Evolutionary conservation across 2,888 invertebrate species (phyloP).

Genomic region (Tipula vernalis): DNA sequence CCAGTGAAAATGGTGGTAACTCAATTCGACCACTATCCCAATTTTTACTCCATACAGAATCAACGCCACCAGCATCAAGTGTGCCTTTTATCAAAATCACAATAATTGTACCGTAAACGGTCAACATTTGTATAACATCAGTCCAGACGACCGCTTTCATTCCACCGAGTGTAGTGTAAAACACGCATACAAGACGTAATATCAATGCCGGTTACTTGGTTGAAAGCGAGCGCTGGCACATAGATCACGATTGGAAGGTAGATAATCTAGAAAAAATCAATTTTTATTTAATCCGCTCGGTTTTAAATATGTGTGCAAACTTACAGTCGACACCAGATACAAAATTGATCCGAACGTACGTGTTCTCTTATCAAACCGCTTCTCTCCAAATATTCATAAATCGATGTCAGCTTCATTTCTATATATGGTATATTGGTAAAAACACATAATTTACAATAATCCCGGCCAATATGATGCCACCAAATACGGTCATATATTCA

Average conservation of each 20-base stretch:
- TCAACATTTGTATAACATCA: not conserved
- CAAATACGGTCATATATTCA: not conserved
- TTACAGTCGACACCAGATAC: not conserved
- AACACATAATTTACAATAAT: not conserved
- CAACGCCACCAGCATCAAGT: not conserved
- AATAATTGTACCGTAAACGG: not conserved
- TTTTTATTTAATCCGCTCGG: not conserved
- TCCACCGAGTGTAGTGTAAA: not conserved
- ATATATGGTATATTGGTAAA: not conserved
- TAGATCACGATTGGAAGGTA: not conserved
- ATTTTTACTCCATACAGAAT: not conserved
- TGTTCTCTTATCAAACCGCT: not conserved
- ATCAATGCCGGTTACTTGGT: not conserved
- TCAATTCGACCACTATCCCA: slow-evolving; percentile 53
- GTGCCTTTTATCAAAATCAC: not conserved
- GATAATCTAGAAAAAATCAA: not conserved
- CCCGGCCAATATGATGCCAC: not conserved
- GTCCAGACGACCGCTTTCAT: slow-evolving; percentile 9
- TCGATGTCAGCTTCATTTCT: not conserved
- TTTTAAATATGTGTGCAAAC: not conserved
- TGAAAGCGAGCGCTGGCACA: not conserved
- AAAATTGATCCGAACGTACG: not conserved
- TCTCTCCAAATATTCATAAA: not conserved
- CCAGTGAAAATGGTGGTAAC: slow-evolving; percentile 56
- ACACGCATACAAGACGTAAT: not conserved